Evolutionary conservation across 2,888 invertebrate genomes (phyloP), one percentile per base, ranked within the genome.

Genomic region (Himalopsyche tibetana): DNA sequence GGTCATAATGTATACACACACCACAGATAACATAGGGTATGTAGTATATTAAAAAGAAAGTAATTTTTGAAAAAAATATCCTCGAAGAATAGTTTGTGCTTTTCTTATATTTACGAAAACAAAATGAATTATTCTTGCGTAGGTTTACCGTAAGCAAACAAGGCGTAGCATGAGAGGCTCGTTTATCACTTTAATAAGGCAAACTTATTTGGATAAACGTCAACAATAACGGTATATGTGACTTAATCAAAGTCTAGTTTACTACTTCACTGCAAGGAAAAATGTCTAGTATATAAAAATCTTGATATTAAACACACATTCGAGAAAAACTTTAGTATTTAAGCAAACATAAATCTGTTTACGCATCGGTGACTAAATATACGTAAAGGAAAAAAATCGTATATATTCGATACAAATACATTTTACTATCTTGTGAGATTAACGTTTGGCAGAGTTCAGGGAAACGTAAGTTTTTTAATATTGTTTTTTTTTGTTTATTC

Each of bases 131-230:
- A 63, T 63, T 63, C 5, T 63, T 63, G 63, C 63, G 63, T 63
- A 19, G 28, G 63, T 63, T 19, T 19, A 63, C 63, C n/a, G 19
- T 63, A 8, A 63, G 19, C n/a, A 63, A 19, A 63, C 28, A 19
- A 63, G 28, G 19, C 63, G 28, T 56, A 63, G 8, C 11, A n/a
- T 63, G 63, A 19, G 19, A 63, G 63, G 2, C 19, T 28, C n/a
- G 15, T 63, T 19, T 63, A 19, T 63, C 63, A 63, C 28, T 63
- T 63, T 63, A 63, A 63, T 63, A 63, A 19, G 63, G 28, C 63
- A 63, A 63, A 63, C 63, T 63, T 63, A 63, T 63, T 63, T 63
- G 63, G 28, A 63, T 63, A 63, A 63, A 19, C 28, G 63, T 63
- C 63, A 63, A 63, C 63, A 63, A 63, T 19, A 63, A 28, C 19